A percentile compares a stretch with the other conserved stretches of the same genome.
Evolutionary conservation across 2,888 invertebrate genomes (phyloP).

Genomic region (Dryocosmus kuriphilus): DNA sequence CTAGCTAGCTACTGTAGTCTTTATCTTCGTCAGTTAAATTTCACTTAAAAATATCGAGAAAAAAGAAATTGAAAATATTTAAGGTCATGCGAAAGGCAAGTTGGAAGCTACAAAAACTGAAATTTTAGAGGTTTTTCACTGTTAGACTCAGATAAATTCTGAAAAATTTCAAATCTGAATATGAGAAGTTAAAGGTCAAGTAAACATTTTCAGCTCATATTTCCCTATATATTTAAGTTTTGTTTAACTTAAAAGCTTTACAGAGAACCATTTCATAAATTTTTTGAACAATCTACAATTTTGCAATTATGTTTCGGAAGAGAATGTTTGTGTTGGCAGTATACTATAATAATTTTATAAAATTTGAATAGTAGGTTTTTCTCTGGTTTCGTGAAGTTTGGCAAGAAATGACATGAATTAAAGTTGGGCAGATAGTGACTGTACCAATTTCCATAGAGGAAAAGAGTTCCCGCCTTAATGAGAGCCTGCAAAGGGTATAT

Average conservation of each 20-base stretch:
- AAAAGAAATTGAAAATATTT: too few species aligned
- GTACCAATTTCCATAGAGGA: slow-evolving; percentile 23
- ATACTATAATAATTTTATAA: neutral
- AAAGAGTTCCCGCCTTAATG: slow-evolving; percentile 20
- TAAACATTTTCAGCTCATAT: too few species aligned
- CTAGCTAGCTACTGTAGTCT: neutral
- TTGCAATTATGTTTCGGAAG: neutral
- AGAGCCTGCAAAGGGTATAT: slow-evolving; percentile 31
- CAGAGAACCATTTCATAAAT: too few species aligned
- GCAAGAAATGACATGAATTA: slow-evolving; percentile 23
- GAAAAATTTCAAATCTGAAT: too few species aligned
- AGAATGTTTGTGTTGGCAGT: neutral
- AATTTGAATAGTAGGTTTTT: neutral
- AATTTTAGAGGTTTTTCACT: too few species aligned
- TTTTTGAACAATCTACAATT: too few species aligned
- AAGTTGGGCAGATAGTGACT: neutral
- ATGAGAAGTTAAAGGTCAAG: too few species aligned
- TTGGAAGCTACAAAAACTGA: too few species aligned
- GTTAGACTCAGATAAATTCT: too few species aligned
- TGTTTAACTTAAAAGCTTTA: too few species aligned
- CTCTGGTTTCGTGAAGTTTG: neutral
- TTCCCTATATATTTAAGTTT: too few species aligned
- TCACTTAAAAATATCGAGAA: neutral
- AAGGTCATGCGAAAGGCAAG: too few species aligned
- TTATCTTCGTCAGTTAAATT: slow-evolving; percentile 11